Base-by-base conservation (phyloP, 2,113 vertebrate species). In the Fregata magnificens region DNA sequence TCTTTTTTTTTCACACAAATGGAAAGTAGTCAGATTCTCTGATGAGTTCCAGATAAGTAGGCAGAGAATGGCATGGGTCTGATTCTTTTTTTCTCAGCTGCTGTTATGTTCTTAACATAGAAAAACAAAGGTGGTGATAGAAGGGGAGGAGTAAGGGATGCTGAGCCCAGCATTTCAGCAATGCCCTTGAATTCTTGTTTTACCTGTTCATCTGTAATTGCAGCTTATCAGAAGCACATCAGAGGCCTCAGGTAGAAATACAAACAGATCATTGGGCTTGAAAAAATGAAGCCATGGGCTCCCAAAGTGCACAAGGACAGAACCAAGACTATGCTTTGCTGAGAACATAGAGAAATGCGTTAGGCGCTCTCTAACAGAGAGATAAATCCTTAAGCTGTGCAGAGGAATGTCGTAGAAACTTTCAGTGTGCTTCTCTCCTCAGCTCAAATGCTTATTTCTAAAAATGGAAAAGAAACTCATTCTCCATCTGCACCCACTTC, bases 201-300 rank as follows among this genome's bases (percentile, higher is more conserved):
- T 88, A 94, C 96, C 62, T 70, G 96, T 94, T 96, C 32, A 66
- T 55, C 82, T 94, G 86, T 90, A 97, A 82, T 77, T 95, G 78
- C 59, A 95, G 42, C 91, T 97, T 96, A 97, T 97, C 96, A 95
- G 62, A 95, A 80, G 93, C 78, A 96, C 96, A 97, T 97, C 96
- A 96, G 87, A 95, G 91, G 89, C 96, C 94, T 92, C 81, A 70
- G 91, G 96, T 42, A 44, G 70, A 82, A 96, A 91, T 66, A 82
- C 42, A 85, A 61, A 69, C 53, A 93, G 62, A 66, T 90, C 84
- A 95, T n/a, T 87, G 73, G 66, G 11, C 92, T 89, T 80, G 89
- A 97, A 93, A 96, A 95, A 82, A 82, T 80, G 53, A 91, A 95
- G 62, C 70, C 53, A 74, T 34, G 6, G 45, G 28, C 73, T 95